Evolutionary conservation across 1,140 invertebrate species (phyloP), one percentile per base, ranked within the genome.

Genomic region (Orius insidiosus): DNA sequence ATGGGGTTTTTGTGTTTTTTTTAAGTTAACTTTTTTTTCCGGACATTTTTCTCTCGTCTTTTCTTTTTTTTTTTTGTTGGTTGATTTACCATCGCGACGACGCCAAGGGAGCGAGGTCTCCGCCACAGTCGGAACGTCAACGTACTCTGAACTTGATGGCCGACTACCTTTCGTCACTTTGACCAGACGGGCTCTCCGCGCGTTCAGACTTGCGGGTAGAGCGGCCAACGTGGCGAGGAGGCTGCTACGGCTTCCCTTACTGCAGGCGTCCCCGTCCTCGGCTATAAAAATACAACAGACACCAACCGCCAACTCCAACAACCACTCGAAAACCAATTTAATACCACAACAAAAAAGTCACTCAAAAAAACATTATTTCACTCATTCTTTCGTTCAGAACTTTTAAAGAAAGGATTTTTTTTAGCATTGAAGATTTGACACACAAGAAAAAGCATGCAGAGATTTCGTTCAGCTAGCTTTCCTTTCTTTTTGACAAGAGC

Each of bases 101-200:
- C 77, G 68, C 78, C 78, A 82, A 54, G 78, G 78, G 60, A 80
- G 69, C 52, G 72, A 76, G 59, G 74, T 68, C 64, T 80, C 78
- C 59, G 78, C 72, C 54, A 74, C 70, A 53, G 77, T 78, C 45
- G 76, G 74, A 39, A 62, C 61, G 58, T 66, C 63, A 48, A 55
- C 55, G 45, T 53, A 57, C 49, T 60, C 59, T 54, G 58, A 43
- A 53, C 48, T 53, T 53, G 44, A 15, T 0, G 47, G 43, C 24
- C 65, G 62, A 53, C 68, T 63, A 62, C 66, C 67, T 61, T 68
- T 66, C 63, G 75, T 72, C 55, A 72, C 69, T 61, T 74, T 71
- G 57, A 74, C 70, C 48, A 74, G 68, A 55, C 72, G 68, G 59
- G 70, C 68, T 64, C 72, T 72, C 59, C 71, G 63, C 52, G 70